Conservation (phyloP, 2,888 invertebrate genomes). For the Dendrolimus pini region DNA sequence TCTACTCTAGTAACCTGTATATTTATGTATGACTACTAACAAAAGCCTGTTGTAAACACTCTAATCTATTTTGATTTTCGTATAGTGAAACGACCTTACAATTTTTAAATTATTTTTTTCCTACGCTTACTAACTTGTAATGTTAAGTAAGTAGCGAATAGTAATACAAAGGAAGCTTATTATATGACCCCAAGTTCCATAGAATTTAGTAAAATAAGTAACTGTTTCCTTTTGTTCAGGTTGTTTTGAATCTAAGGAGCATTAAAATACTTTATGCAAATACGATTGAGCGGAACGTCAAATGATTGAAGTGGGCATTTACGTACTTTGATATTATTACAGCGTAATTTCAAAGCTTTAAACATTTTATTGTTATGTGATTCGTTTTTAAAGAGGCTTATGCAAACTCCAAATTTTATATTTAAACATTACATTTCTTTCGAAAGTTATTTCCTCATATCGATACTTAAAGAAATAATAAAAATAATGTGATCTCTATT, state of each 20-base stretch:
- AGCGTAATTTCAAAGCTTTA: too few species aligned
- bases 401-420: not conserved
- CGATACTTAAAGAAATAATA: constrained; percentile 11
- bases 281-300: not conserved
- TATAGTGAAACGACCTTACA: too few species aligned
- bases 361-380: not conserved
- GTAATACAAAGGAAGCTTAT: too few species aligned
- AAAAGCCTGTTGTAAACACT: constrained; percentile 40
- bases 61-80: too few species aligned
- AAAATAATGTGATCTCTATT: constrained; percentile 20
- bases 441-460: constrained; percentile 6
- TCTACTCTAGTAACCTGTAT: constrained; percentile 57
- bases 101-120: too few species aligned
- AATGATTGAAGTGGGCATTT: not conserved
- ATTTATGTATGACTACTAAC: constrained; percentile 43
- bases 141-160: too few species aligned
- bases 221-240: not conserved
- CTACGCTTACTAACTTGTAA: too few species aligned
- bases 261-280: not conserved
- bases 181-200: too few species aligned
- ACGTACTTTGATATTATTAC: not conserved
- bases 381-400: not conserved
- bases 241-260: not conserved
- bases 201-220: not conserved
- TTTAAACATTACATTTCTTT: not conserved